Conservation (phyloP, 2,888 invertebrate species). For the Nomada goodeniana region DNA sequence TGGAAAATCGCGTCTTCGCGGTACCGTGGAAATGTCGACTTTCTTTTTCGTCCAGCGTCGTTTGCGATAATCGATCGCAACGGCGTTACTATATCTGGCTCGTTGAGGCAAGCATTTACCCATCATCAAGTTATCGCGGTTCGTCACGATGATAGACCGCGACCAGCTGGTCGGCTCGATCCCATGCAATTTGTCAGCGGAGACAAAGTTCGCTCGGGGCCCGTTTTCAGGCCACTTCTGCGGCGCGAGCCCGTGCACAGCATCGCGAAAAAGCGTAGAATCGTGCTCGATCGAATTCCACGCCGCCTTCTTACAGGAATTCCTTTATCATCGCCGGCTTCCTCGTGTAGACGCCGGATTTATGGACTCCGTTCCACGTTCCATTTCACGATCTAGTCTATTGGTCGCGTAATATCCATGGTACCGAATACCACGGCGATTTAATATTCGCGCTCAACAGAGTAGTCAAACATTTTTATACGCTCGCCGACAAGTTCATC, state of each 20-base stretch:
- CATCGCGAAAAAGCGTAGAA: constrained; percentile 57
- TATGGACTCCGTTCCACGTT: constrained; percentile 1
- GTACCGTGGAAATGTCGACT: not conserved
- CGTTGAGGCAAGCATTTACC: constrained; percentile 54
- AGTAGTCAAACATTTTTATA: too few relatives aligned
- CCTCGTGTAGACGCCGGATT: not conserved
- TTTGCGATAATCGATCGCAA: constrained; percentile 4
- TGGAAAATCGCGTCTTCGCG: not conserved
- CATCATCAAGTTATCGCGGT: constrained; percentile 67
- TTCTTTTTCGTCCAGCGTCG: not conserved
- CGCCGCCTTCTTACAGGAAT: constrained; percentile 60
- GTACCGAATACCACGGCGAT: not conserved
- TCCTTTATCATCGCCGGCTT: constrained; percentile 59
- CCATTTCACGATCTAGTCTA: not conserved
- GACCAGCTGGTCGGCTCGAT: constrained; percentile 52
- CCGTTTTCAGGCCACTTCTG: constrained; percentile 32
- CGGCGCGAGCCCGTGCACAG: constrained; percentile 30
- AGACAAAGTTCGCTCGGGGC: constrained; percentile 51
- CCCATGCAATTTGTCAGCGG: constrained; percentile 67
- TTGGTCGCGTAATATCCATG: too few relatives aligned
- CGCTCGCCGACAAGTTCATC: too few relatives aligned
- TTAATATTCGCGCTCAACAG: not conserved
- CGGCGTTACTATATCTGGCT: constrained; percentile 30
- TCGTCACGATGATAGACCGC: constrained; percentile 66
- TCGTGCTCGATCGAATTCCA: constrained; percentile 66